These are phyloP conservation scores for Gadus chalcogrammus DNA, from an alignment of 2,113 vertebrate genomes.

Conservation along the genomic window DNA sequence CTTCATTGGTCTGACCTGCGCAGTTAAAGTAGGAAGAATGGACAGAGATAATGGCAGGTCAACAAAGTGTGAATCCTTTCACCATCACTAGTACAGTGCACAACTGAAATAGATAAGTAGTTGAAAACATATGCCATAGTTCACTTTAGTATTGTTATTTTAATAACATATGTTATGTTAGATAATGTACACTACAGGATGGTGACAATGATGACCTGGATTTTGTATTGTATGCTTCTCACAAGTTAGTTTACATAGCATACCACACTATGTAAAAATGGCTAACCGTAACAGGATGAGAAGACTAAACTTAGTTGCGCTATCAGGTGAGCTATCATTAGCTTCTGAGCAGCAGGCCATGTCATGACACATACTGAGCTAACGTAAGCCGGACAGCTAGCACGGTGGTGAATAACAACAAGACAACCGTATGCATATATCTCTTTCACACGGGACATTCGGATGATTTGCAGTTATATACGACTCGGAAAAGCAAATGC, in stretches of 20 bases:
- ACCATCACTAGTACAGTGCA: too few relatives aligned
- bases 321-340: conserved; percentile 50
- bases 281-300: neutral
- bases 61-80: too few relatives aligned
- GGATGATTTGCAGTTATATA: neutral
- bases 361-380: conserved; percentile 57
- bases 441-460: neutral
- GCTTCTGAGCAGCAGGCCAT: conserved; percentile 56
- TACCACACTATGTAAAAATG: too few relatives aligned
- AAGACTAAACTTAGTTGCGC: conserved; percentile 36
- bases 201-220: too few relatives aligned
- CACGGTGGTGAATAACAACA: conserved; percentile 12
- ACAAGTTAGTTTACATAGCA: too few relatives aligned
- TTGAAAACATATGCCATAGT: too few relatives aligned
- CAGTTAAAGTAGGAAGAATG: conserved; percentile 2
- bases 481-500: too few relatives aligned
- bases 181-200: too few relatives aligned
- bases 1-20: conserved; percentile 58
- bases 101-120: too few relatives aligned
- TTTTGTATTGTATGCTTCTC: too few relatives aligned
- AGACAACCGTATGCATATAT: neutral
- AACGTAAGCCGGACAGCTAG: conserved; percentile 27
- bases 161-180: too few relatives aligned
- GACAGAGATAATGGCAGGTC: neutral
- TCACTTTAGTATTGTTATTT: too few relatives aligned